phyloP scores from a whole-genome alignment of 2,888 invertebrate species.

The Panzeria rudis region DNA sequence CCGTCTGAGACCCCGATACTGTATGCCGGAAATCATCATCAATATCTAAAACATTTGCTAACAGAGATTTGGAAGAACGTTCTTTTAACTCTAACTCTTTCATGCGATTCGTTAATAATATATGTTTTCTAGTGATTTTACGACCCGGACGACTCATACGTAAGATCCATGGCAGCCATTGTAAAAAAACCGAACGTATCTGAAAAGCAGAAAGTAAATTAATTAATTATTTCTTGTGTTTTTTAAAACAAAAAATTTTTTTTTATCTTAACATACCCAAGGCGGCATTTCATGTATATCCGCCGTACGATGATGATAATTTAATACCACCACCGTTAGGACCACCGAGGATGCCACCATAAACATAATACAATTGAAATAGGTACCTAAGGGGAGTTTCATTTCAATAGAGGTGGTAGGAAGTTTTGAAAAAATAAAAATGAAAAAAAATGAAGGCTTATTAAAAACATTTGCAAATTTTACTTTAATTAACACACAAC shows the following conservation, averaged over 20 bases:
- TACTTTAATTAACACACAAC: slow-evolving; percentile 62
- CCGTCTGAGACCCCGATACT: slow-evolving; percentile 85
- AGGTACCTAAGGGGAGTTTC: slow-evolving; percentile 89
- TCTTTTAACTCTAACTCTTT: slow-evolving; percentile 96
- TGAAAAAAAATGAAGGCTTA: slow-evolving; percentile 49
- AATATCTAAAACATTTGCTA: slow-evolving; percentile 97
- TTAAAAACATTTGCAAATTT: slow-evolving; percentile 38
- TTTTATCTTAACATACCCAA: slow-evolving; percentile 90
- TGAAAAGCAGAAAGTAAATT: slow-evolving; percentile 81
- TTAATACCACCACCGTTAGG: slow-evolving; percentile 97
- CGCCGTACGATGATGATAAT: slow-evolving; percentile 98
- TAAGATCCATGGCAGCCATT: slow-evolving; percentile 98
- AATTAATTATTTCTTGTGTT: neutral
- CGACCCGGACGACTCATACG: slow-evolving; percentile 98
- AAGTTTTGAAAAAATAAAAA: slow-evolving; percentile 75
- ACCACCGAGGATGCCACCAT: slow-evolving; percentile 99
- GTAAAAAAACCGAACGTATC: slow-evolving; percentile 97
- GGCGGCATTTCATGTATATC: slow-evolving; percentile 98
- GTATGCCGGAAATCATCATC: slow-evolving; percentile 96
- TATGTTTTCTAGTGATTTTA: slow-evolving; percentile 95
- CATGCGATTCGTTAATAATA: slow-evolving; percentile 95
- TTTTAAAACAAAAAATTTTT: neutral
- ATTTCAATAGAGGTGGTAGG: slow-evolving; percentile 24
- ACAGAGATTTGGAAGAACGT: slow-evolving; percentile 95
- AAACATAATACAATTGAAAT: slow-evolving; percentile 99